Evolutionary conservation across 37 sponge, comb jelly and placozoan species (phyloP).

Genomic region (Bolinopsis microptera): DNA sequence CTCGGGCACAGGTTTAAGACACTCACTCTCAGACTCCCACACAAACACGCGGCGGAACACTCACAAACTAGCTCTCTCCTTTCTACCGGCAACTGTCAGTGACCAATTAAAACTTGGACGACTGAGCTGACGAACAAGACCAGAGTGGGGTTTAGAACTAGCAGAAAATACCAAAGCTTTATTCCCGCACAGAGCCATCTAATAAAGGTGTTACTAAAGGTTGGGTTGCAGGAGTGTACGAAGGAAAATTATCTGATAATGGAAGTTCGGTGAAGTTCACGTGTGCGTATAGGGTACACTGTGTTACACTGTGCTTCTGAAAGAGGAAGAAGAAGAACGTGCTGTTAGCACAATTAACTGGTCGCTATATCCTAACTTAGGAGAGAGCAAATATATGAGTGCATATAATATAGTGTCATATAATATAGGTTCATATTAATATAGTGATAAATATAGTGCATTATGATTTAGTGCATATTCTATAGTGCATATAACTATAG

Average conservation of each 20-base stretch:
- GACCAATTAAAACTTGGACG: background rate
- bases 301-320: no score
- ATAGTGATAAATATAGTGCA: no score
- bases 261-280: no score
- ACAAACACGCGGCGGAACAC: background rate
- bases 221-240: background rate
- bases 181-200: background rate
- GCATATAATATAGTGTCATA: no score
- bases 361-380: background rate
- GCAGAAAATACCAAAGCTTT: background rate
- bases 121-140: background rate
- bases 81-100: background rate
- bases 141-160: background rate
- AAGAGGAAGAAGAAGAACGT: no score
- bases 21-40: background rate
- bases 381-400: background rate
- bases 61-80: background rate
- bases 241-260: background rate
- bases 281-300: no score
- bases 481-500: no score
- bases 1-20: background rate
- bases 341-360: background rate
- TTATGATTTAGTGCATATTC: no score
- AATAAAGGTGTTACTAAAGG: no score
- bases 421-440: no score